phyloP scores from a whole-genome alignment of 2,113 vertebrate species.

The Sinocyclocheilus grahami region DNA sequence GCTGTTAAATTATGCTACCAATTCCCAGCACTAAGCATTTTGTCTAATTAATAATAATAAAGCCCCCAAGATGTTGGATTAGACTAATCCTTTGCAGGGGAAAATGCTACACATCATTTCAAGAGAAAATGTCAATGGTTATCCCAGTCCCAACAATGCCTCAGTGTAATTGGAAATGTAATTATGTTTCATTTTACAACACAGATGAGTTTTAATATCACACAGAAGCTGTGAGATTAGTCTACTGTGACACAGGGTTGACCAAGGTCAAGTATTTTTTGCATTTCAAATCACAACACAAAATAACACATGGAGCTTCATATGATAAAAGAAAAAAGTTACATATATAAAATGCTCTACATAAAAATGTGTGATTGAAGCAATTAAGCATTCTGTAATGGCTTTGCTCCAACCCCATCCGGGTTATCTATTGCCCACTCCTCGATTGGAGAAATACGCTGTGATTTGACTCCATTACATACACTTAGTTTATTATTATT shows the following conservation, averaged over 20 bases:
- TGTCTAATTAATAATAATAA: constrained; percentile 67
- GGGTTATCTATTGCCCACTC: neutral
- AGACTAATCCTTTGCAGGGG: constrained; percentile 63
- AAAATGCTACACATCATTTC: constrained; percentile 56
- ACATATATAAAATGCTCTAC: neutral
- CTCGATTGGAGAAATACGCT: neutral
- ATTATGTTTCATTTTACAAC: constrained; percentile 59
- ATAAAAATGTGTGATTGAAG: neutral
- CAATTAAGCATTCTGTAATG: neutral
- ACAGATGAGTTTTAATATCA: constrained; percentile 55
- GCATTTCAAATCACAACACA: constrained; percentile 28
- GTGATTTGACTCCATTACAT: neutral
- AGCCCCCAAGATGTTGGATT: constrained; percentile 64
- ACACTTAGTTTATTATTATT: neutral
- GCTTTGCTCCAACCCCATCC: neutral
- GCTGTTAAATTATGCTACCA: constrained; percentile 62
- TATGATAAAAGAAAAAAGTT: neutral
- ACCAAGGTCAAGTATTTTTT: constrained; percentile 49
- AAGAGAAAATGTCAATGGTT: constrained; percentile 66
- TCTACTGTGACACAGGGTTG: constrained; percentile 44
- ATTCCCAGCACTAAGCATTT: constrained; percentile 66
- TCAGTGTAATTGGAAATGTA: constrained; percentile 59
- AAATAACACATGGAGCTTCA: neutral
- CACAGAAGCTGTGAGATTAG: constrained; percentile 56
- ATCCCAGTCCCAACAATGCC: constrained; percentile 56